Evolutionary conservation across 2,888 invertebrate species (phyloP), one percentile per base, ranked within the genome.

Genomic region (Cheilosia vernalis): DNA sequence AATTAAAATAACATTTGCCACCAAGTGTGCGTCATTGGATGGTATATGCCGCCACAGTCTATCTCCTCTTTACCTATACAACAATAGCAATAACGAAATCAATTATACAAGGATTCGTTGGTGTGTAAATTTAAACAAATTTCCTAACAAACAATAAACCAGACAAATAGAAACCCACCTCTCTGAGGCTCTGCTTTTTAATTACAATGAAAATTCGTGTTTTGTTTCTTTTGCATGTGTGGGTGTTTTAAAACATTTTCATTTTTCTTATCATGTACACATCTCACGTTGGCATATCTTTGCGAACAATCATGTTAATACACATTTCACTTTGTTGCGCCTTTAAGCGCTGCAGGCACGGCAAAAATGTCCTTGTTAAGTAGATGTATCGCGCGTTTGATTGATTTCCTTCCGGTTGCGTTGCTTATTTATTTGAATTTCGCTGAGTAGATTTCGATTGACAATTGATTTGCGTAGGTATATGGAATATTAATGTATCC

Each of bases 401-500:
- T 76, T 81, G 61, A 81, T 76, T 76, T 81, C 19, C 40, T 56
- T 81, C 33, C 49, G 56, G 55, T 21, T 37, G 69, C 24, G 61
- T 55, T 69, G 55, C 63, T 61, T 74, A 56, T 56, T 56, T 37
- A 37, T 47, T 53, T 42, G 40, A 42, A 51, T 72, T 72, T 61
- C 47, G 15, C 13, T 30, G 47, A 17, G n/a, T 7, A 33, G 47
- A 55, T 56, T 81, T 69, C 56, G 49, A 56, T 69, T 74, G 24
- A 44, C 37, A 72, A 72, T 72, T 61, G 61, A 61, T 61, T 37
- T 37, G 13, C 37, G 37, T 1, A n/a, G n/a, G n/a, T n/a, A 13
- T 0, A 13, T 2, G 3, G 4, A 13, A 37, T 13, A 37, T 37
- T 13, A 13, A 9, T 30, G 2, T 9, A 30, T 9, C 2, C 30